Percentiles rank a stretch among this genome's conserved stretches.
Evolutionary conservation across 1,140 invertebrate species (phyloP).

Genomic region (Streblospio benedicti): DNA sequence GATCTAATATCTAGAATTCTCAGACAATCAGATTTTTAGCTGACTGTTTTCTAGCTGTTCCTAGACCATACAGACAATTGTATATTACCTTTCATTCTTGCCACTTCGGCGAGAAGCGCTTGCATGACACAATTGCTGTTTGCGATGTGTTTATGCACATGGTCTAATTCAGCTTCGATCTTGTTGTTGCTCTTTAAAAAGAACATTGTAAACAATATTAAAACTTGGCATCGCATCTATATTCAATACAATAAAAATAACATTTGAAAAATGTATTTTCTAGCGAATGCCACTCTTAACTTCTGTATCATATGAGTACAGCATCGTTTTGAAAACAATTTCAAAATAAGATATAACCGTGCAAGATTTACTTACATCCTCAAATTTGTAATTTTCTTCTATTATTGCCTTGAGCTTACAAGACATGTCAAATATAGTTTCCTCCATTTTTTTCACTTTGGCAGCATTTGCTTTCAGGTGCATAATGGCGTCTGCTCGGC

Average conservation of each 20-base stretch:
- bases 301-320: neutral
- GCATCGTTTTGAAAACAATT: neutral
- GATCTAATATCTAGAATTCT: too few species aligned
- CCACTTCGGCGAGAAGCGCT: too few species aligned
- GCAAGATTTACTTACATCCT: constrained; percentile 23
- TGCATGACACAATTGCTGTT: too few species aligned
- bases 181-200: neutral
- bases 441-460: constrained; percentile 28
- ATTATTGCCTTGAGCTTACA: constrained; percentile 45
- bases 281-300: neutral
- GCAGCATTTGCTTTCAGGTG: constrained; percentile 51
- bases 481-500: constrained; percentile 52
- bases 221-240: neutral
- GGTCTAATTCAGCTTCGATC: too few species aligned
- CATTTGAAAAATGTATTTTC: neutral
- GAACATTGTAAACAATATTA: neutral
- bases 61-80: too few species aligned
- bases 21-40: too few species aligned
- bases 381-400: constrained; percentile 37
- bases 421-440: constrained; percentile 29
- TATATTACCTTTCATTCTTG: too few species aligned
- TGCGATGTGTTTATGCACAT: too few species aligned
- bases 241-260: neutral
- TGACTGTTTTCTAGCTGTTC: too few species aligned
- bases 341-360: neutral